Base-by-base conservation (phyloP, 2,113 vertebrate species). In the Anguilla japonica region DNA sequence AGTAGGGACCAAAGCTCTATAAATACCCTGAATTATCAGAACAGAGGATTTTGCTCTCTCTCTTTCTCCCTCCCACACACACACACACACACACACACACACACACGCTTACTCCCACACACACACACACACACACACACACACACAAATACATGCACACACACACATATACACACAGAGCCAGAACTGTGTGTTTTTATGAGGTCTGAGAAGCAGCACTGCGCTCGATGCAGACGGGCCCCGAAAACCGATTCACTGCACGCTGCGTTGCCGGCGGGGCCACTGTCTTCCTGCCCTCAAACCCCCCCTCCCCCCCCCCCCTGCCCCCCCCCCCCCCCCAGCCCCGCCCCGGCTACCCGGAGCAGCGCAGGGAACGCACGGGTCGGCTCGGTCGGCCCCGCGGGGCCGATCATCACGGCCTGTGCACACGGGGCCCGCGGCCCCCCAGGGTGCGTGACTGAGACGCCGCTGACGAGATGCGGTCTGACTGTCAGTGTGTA, bases 401-500 rank as follows among this genome's bases (percentile, higher is more conserved):
- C 87, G 81, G 93, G 91, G 91, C 93, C 90, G 94, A 94, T 95
- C 94, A 95, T 95, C 92, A 94, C 88, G 90, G 50, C 50, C 50
- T 11, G 50, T 14, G 50, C 50, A 53, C 50, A 53, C 50, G 13
- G 50, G 50, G 11, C 50, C 50, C 50, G 1, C 50, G 11, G 9
- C 93, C 91, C 90, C 93, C 91, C 89, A 90, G 93, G 94, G 93
- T 3, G 91, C 88, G 88, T 92, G 93, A 95, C 91, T 91, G 93
- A 95, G 93, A 91, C 91, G 88, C 91, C 90, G 90, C 91, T 95
- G 95, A 95, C 89, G 91, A 95, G 95, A 96, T 96, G 91, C 90
- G 91, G 92, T 93, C 93, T 94, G 95, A 96, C 94, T 93, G 91
- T 88, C 91, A 85, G 56, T 93, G 91, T 92, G 93, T 85, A 88